Evolutionary conservation across 1,140 invertebrate genomes (phyloP), one percentile per base, ranked within the genome.

Genomic region (Ericerus pela): DNA sequence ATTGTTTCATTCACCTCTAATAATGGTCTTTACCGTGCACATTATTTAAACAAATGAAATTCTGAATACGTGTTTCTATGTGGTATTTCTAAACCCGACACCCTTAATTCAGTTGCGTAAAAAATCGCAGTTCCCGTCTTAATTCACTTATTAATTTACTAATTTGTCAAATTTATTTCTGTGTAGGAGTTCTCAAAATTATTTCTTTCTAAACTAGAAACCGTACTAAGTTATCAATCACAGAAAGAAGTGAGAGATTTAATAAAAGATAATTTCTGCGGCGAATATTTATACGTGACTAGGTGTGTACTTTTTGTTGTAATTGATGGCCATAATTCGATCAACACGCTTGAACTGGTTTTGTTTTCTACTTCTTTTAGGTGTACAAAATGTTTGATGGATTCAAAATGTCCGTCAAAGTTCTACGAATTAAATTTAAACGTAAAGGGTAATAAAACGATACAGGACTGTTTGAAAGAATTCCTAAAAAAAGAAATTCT

Each of bases 401-500:
- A 78, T 61, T 79, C 79, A 51, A 67, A 71, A 18, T 72, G 72
- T 14, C 70, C 71, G 10, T 79, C 80, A 14, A 73, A 72, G 8
- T 84, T 82, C 67, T 81, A 79, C 67, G 80, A 83, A 63, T 66
- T 84, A 29, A 77, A 81, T 66, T 66, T 84, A 30, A 79, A 76
- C 61, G 72, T 84, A 0, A 61, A 63, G 56, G 62, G 62, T 31
- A 75, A 77, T 12, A 72, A 76, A 59, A 79, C 72, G 16, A 64
- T 83, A 27, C 67, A 72, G 52, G 75, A 80, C 56, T 77, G 78
- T 55, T 66, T 84, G n/a, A 69, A 73, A 55, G 79, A 80, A 59
- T 80, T 81, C 67, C 66, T 83, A 22, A 70, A 73, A 55, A 76
- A 79, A 61, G 81, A 83, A 65, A 75, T 76, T 55, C 64, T 84